Base-by-base conservation (phyloP, 2,888 invertebrate genomes). In the Ischnus inquisitorius region DNA sequence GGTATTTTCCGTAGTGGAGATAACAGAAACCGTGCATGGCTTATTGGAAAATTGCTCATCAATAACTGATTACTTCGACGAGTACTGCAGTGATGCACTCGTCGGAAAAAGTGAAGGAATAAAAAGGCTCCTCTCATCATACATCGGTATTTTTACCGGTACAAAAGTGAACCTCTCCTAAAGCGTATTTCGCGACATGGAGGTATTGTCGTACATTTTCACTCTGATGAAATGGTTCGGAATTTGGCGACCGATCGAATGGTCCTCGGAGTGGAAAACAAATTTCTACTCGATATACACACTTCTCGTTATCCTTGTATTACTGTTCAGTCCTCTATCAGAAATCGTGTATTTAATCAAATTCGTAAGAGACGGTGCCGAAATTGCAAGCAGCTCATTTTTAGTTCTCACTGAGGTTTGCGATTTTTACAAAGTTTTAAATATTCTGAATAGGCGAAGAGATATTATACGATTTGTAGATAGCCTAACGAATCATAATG, bases 231-330 rank as follows among this genome's bases (percentile, higher is more conserved):
- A 28, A 34, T 62, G 14, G 34, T 62, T 34, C 62, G 62, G 62
- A 3, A n/a, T 62, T 25, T 62, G 62, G 62, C 34, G n/a, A 62
- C 62, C 62, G 14, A 25, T 25, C 62, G 62, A 62, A n/a, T 62
- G 62, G 62, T 34, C 62, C n/a, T 28, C n/a, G 22, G 67, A 25
- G 6, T 67, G 67, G 67, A 46, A 22, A 43, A 43, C 14, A 6
- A 8, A 43, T 34, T 19, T 69, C 60, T 81, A 81, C 54, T 62
- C 41, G 39, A 46, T 62, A 8, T 62, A 81, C 34, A 75, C 60
- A 34, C 12, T 25, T 3, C 12, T 80, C 34, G 67, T 75, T 46
- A 25, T 67, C 8, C 0, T 74, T 2, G n/a, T 25, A 22, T 25
- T 76, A 19, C 39, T 65, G 22, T n/a, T 65, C 22, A 22, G 54